Base-by-base conservation (phyloP, 1,140 invertebrate species). In the Hetaerina americana region DNA sequence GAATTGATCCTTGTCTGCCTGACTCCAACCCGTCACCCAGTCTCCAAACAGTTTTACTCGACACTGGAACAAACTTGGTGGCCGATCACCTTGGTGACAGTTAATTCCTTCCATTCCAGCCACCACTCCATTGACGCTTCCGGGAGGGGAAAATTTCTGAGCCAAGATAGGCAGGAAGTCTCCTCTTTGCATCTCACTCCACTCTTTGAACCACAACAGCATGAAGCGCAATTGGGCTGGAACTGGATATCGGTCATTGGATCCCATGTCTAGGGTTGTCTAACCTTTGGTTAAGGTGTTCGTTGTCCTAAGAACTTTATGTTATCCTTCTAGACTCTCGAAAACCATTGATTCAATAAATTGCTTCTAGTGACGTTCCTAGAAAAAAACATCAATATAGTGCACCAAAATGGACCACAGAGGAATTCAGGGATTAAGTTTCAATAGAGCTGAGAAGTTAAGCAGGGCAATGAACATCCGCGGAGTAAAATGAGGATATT, bases 51-150 rank as follows among this genome's bases (percentile, higher is more conserved):
- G 79, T 81, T 95, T 95, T 77, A 95, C 88, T 70, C 93, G 86
- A 78, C 93, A 95, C 79, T 95, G 90, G 79, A 94, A 96, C 72
- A 96, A 84, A 76, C 88, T 93, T 75, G 93, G 91, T 31, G 92
- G 93, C 76, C 89, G 89, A 66, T 81, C 79, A 8, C 26, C 66
- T 18, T 29, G 68, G n/a, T n/a, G n/a, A 24, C 31, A 66, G 3
- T 10, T 10, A 15, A 72, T n/a, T 15, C 81, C 78, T 31, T 82
- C 80, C 76, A 94, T 83, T 10, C 85, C 86, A 70, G 87, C 85
- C 15, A 91, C 86, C 26, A 95, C 80, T 68, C 91, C 89, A 78
- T 93, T 92, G 0, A 92, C 84, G 28, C 85, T 80, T 5, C 82
- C 81, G 22, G 78, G 77, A n/a, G 78, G 79, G 24, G 77, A 76